These are phyloP conservation scores for Catharus bicknelli DNA, from an alignment of 2,113 vertebrate species.

Conservation along the genomic window DNA sequence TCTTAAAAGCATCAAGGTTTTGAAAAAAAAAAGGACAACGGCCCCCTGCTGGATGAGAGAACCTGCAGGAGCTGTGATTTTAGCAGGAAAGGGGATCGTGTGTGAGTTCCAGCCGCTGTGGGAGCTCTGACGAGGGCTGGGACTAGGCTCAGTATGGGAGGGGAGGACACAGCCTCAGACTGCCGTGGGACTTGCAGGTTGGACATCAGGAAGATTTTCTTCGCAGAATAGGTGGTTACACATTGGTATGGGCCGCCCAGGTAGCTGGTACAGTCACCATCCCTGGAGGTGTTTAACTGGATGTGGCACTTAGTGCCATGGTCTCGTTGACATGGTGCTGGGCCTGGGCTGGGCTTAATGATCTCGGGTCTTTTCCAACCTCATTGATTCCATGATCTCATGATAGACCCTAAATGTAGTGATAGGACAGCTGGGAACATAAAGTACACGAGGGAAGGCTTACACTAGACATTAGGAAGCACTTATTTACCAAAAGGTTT, in stretches of 20 bases:
- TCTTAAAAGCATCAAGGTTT: fast-evolving
- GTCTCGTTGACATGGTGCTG: neutral
- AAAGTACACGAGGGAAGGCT: fast-evolving
- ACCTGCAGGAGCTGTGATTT: too few species aligned
- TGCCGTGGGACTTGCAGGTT: neutral
- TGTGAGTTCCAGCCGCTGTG: neutral
- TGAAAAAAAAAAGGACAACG: too few species aligned
- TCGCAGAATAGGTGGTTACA: neutral
- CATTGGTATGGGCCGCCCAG: too few species aligned
- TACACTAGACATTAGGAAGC: too few species aligned
- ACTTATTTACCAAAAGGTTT: neutral
- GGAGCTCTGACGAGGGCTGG: too few species aligned
- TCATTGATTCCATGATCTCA: fast-evolving
- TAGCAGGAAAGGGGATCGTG: fast-evolving
- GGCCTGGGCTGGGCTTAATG: neutral
- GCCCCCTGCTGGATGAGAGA: too few species aligned
- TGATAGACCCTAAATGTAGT: neutral
- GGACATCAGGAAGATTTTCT: neutral
- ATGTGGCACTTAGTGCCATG: too few species aligned
- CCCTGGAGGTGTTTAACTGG: too few species aligned
- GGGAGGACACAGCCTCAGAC: fast-evolving
- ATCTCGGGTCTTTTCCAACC: neutral
- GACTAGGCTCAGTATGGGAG: fast-evolving
- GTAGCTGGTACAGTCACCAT: neutral
- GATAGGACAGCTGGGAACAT: fast-evolving